These are phyloP conservation scores for Ciconia nigra DNA, from an alignment of 2,797 vertebrate genomes.

Conservation along the genomic window DNA sequence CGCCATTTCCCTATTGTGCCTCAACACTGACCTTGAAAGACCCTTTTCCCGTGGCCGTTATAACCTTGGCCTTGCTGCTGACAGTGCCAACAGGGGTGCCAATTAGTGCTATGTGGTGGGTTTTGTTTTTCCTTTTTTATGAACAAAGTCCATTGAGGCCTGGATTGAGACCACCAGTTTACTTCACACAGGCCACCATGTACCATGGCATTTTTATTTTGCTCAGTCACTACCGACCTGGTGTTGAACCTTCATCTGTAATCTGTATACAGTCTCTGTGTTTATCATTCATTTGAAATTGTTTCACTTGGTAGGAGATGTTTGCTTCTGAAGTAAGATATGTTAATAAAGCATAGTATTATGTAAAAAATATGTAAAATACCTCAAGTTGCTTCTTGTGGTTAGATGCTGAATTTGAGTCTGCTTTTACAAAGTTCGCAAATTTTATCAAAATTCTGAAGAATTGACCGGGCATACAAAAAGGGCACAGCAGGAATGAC, in stretches of 20 bases:
- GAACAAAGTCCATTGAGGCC: constrained; percentile 14
- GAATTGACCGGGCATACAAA: not conserved
- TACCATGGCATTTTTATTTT: not conserved
- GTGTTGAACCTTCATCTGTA: not conserved
- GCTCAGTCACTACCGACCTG: not conserved
- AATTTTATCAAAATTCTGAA: not conserved
- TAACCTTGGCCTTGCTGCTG: not conserved
- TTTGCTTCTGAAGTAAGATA: not conserved
- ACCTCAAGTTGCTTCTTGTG: not conserved
- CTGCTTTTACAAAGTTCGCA: not conserved
- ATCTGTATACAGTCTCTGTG: not conserved
- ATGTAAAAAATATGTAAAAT: not conserved
- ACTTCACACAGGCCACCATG: not conserved
- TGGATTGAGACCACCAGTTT: not conserved
- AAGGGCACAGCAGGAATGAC: not conserved
- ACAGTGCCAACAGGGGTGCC: constrained; percentile 1
- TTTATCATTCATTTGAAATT: not conserved
- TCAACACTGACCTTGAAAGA: constrained; percentile 1
- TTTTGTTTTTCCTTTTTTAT: not conserved
- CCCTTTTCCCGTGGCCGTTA: not conserved
- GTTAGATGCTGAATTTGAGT: not conserved
- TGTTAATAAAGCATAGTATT: not conserved
- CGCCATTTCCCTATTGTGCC: not conserved
- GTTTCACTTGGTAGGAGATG: not conserved
- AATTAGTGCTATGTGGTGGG: constrained; percentile 12